Percentiles rank a stretch among this genome's conserved stretches.
phyloP scores from a whole-genome alignment of 2,113 vertebrate species.

The Rhipidura dahli region DNA sequence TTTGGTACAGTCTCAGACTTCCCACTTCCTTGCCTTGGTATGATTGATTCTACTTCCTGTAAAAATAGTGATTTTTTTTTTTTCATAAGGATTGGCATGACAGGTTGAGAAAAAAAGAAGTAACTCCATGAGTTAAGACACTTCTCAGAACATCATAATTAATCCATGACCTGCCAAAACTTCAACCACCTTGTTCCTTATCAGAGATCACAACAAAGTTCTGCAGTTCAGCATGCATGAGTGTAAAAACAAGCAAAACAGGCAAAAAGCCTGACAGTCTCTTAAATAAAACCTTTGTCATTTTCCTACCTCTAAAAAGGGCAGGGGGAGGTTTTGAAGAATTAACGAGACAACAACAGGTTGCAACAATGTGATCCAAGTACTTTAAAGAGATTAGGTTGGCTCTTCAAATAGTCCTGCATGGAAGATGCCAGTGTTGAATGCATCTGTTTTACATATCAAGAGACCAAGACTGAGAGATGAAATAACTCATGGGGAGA shows the following conservation, averaged over 20 bases:
- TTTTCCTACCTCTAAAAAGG: background rate
- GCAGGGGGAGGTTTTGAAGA: background rate
- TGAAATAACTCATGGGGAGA: background rate
- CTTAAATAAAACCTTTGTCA: background rate
- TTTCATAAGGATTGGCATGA: background rate
- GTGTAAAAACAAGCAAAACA: slow-evolving; percentile 28
- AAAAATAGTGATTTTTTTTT: background rate
- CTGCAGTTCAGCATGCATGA: background rate
- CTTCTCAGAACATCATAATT: background rate
- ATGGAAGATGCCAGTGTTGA: background rate
- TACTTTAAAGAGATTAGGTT: background rate
- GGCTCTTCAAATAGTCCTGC: background rate
- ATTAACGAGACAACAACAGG: background rate
- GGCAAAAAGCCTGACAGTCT: background rate
- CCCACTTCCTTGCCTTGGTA: background rate
- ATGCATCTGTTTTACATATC: background rate
- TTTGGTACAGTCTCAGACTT: background rate
- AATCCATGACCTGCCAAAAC: background rate
- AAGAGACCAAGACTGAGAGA: background rate
- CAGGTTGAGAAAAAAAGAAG: background rate
- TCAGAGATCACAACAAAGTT: background rate
- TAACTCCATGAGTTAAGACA: background rate
- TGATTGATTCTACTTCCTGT: background rate
- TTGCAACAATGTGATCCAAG: background rate
- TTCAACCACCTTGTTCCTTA: slow-evolving; percentile 4